Percentiles rank a stretch among this genome's conserved stretches.
Evolutionary conservation across 64 coral and sea anemone genomes (phyloP).

Genomic region (Trachythela sp.): DNA sequence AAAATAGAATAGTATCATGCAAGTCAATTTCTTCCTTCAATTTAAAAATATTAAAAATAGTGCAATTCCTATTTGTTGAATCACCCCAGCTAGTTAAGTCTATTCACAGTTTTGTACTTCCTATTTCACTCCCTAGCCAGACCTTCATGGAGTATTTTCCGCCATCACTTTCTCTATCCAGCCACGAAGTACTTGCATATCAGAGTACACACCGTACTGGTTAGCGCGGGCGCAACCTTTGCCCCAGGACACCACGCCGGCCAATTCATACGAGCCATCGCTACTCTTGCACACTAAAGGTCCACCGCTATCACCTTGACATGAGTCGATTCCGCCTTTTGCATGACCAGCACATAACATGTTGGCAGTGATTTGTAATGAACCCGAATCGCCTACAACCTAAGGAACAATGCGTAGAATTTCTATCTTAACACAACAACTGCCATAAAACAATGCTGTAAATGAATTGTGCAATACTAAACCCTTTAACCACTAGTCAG

Average conservation of each 20-base stretch:
- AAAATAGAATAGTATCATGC: no score
- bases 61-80: no score
- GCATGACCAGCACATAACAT: conserved; percentile 62
- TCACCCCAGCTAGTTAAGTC: no score
- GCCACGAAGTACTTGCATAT: conserved; percentile 31
- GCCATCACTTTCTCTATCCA: conserved; percentile 31
- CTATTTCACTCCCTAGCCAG: neutral
- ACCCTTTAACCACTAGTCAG: no score
- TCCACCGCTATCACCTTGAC: conserved; percentile 69
- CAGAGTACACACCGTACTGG: conserved; percentile 56
- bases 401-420: no score
- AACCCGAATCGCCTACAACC: neutral
- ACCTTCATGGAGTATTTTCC: neutral
- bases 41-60: no score
- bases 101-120: no score
- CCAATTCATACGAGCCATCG: conserved; percentile 40
- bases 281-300: conserved; percentile 43
- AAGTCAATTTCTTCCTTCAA: no score
- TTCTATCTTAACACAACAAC: no score
- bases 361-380: conserved; percentile 32
- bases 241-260: conserved; percentile 61
- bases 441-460: no score
- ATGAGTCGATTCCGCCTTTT: conserved; percentile 51
- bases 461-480: no score
- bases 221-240: conserved; percentile 49